Evolutionary conservation across 2,888 invertebrate genomes (phyloP), one percentile per base, ranked within the genome.

Genomic region (Didymodactylos carnosus): DNA sequence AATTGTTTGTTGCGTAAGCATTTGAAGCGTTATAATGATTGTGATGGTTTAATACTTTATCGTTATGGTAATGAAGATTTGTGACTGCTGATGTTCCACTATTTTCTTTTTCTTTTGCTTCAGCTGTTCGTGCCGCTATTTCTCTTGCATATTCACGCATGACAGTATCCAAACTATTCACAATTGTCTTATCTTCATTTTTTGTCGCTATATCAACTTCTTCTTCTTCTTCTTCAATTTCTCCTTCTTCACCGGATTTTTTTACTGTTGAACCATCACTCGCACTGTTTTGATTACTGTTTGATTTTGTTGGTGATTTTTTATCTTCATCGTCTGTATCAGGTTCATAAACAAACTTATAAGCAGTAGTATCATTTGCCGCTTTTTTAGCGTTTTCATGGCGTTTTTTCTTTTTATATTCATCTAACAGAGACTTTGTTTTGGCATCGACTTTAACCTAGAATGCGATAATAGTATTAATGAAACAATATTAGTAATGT

Each of bases 361-460:
- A 75, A 8, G 76, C 76, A 16, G 39, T 73, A n/a, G 69, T 70
- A 43, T 40, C 69, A 39, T 76, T 43, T 3, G 39, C 51, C 49
- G 73, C 78, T 76, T 80, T 79, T 27, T 69, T 70, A 11, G 72
- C 71, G 25, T 35, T 29, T 53, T 72, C 43, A 39, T 41, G 23
- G 14, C 72, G 51, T 23, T 80, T 79, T 76, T 81, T 79, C 72
- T 76, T 76, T 87, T 92, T 92, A 84, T 92, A 95, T 77, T 92
- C 91, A 83, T 94, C 94, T 77, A 97, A 87, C 76, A 92, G 88
- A 75, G 90, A 89, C 86, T 93, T 92, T 80, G 94, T 94, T 87
- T 97, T 97, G 76, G 94, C 92, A 85, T 97, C 97, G 39, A 94
- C 94, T 85, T 93, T 91, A 39, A 86, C 84, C 84, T 84, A 69